Base-by-base conservation (phyloP, 2,888 invertebrate species). In the Teleiodes luculella region DNA sequence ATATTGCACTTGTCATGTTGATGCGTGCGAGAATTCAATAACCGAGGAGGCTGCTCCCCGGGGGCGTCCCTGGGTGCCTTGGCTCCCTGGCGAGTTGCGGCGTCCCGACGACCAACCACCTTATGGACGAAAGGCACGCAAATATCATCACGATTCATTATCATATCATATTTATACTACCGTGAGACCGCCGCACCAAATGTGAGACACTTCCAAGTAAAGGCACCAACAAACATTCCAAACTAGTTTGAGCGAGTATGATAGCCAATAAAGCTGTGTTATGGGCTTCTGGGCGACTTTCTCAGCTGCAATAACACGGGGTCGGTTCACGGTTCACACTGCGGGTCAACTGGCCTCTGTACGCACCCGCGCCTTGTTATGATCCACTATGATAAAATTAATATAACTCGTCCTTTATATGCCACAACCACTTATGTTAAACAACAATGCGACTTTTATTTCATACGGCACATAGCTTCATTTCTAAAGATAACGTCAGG, bases 191-290 rank as follows among this genome's bases (percentile, higher is more conserved):
- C 58, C 58, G 66, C 68, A 63, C 62, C 67, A 73, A 72, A 76
- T 73, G 70, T 71, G 65, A 70, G 70, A 68, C 71, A 63, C 68
- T 83, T 85, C 81, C 75, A 68, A 73, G 80, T 82, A 85, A 77
- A 74, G 68, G 70, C 77, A 83, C 82, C 77, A 80, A 78, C 70
- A 76, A 65, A 73, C 78, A 79, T 85, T 83, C 71, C 63, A 85
- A 86, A 86, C 87, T 81, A 79, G 86, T 86, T 85, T 74, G 78
- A 76, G 78, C 77, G 72, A 73, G 74, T 76, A 65, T 84, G 83
- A 86, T 84, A 83, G 85, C 77, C 80, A 83, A 86, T 87, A 87
- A 87, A 78, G 78, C 76, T 70, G 72, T 69, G 70, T 76, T 86
- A 86, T 83, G 84, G 83, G 74, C 84, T 80, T 80, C 83, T 68